Evolutionary conservation across 1,140 invertebrate species (phyloP), one percentile per base, ranked within the genome.

Genomic region (Drosophila watanabei): DNA sequence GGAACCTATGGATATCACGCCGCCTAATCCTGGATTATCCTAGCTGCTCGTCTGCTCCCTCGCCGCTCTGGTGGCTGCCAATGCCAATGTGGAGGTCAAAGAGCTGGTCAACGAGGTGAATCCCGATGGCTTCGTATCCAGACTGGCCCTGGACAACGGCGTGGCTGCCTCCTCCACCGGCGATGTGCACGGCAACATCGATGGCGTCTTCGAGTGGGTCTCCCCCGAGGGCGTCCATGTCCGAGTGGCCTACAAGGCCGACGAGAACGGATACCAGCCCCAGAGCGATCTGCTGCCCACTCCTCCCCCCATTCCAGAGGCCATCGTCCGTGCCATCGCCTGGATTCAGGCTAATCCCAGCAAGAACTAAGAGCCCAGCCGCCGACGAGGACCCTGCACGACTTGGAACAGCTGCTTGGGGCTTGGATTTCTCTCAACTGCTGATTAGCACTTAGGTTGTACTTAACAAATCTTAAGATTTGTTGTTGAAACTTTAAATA

Each of bases 211-310:
- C 52, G 66, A 78, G 52, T 93, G 79, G 79, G 60, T 86, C 20
- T 87, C 88, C 9, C 89, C 89, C 48, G 94, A 94, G 79, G 94
- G 94, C 16, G 82, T 88, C 63, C 93, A 86, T 4, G 92, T 94
- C 43, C 75, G 92, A 4, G 87, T 95, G 4, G 91, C 90, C 24
- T 95, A 95, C 79, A 94, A 93, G 7, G 95, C 95, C 43, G 95
- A 95, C 80, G 95, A 95, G 86, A 94, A 95, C 75, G 95, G 94
- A n/a, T 94, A 93, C 77, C 92, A 92, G 62, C 94, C 94, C 32
- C 63, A 79, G n/a, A 94, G 94, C n/a, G 93, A 92, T 7, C 88
- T 92, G 4, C 91, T 94, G 43, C 94, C 94, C 33, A 92, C 69
- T 35, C 62, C 83, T 32, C 92, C 91, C 20, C 82, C 86, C 68